Conservation (phyloP, 2,888 invertebrate species). For the Diaperis boleti region DNA sequence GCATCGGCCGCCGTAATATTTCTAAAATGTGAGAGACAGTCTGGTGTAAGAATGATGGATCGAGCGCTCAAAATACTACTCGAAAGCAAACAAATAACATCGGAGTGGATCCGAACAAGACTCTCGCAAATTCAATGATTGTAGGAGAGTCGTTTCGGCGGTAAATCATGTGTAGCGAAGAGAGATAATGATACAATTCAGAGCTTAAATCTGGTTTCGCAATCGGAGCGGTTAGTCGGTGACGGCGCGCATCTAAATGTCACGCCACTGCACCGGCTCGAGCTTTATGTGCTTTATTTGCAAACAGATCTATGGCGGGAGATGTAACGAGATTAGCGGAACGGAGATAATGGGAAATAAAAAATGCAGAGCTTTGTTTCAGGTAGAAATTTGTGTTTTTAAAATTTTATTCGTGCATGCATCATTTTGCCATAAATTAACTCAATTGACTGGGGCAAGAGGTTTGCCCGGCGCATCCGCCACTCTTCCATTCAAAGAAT, state of each 20-base stretch:
- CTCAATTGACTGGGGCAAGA: no score
- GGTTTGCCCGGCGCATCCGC: no score
- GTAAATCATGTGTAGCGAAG: constrained; percentile 50
- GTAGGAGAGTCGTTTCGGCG: constrained; percentile 43
- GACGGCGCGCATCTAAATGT: constrained; percentile 38
- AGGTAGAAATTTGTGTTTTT: no score
- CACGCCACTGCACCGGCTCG: constrained; percentile 31
- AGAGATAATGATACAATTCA: constrained; percentile 50
- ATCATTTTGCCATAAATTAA: no score
- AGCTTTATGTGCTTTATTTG: constrained; percentile 38
- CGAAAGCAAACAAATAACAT: constrained; percentile 45
- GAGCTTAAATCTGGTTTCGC: constrained; percentile 48
- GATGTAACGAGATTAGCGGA: constrained; percentile 28
- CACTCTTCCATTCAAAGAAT: no score
- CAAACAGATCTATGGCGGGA: constrained; percentile 23
- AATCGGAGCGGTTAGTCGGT: constrained; percentile 41
- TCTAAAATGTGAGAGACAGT: constrained; percentile 44
- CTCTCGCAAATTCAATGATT: constrained; percentile 48
- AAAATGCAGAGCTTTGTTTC: not conserved
- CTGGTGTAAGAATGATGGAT: constrained; percentile 45
- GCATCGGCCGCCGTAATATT: constrained; percentile 37
- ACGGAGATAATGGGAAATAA: not conserved
- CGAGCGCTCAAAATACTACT: constrained; percentile 36
- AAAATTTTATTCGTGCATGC: no score
- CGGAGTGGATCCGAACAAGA: constrained; percentile 43